Conservation (phyloP, 2,113 vertebrate genomes). For the Colaptes auratus region DNA sequence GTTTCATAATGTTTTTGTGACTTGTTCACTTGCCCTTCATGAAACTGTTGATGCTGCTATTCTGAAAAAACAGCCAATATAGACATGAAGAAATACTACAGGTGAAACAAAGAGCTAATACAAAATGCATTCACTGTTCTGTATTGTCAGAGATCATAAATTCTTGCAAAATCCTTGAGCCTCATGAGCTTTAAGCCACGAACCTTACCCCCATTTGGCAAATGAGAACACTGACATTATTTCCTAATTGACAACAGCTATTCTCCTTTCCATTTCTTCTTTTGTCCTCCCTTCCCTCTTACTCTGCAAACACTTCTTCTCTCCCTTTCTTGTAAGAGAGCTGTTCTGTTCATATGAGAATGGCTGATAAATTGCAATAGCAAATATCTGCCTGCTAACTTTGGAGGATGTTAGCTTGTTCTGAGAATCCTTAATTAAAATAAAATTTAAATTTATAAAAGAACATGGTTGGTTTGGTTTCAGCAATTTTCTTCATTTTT, state of each 20-base stretch:
- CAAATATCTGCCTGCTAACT: conserved; percentile 1
- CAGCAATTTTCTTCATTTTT: background rate
- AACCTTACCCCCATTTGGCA: background rate
- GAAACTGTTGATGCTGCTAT: background rate
- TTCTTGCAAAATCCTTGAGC: background rate
- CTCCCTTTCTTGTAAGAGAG: background rate
- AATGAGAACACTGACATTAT: background rate
- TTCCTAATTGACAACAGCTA: background rate
- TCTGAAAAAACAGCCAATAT: background rate
- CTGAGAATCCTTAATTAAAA: conserved; percentile 7
- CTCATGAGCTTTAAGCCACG: background rate
- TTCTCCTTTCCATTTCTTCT: background rate
- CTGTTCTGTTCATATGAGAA: background rate
- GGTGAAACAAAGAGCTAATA: background rate
- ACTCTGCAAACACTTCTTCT: background rate
- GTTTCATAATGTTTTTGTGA: background rate
- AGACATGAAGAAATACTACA: background rate
- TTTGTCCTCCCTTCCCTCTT: background rate
- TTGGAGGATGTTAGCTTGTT: background rate
- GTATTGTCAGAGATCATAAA: background rate
- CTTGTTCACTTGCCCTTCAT: background rate
- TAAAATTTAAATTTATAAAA: background rate
- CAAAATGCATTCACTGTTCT: background rate
- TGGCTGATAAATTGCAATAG: conserved; percentile 42
- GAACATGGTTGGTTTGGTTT: background rate